phyloP scores from a whole-genome alignment of 2,888 invertebrate genomes.

The Petrolisthes manimaculis region DNA sequence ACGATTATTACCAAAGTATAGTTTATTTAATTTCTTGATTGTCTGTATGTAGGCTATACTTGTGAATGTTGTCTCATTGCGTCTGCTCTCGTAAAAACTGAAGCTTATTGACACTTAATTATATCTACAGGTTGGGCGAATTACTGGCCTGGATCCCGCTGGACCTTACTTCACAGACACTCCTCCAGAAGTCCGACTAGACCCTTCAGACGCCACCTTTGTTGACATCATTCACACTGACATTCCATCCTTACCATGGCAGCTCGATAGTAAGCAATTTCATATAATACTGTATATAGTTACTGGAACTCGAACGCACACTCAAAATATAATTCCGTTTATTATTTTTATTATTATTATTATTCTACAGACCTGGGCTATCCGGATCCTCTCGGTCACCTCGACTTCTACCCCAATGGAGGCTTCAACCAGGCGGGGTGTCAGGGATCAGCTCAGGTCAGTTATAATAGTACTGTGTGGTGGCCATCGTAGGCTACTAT shows the following conservation, averaged over 20 bases:
- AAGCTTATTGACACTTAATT: not conserved
- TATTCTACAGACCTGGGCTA: slow-evolving; percentile 78
- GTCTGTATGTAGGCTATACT: too few relatives aligned
- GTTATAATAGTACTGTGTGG: not conserved
- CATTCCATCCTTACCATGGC: slow-evolving; percentile 67
- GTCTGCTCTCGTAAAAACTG: not conserved
- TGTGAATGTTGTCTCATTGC: not conserved
- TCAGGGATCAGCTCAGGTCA: slow-evolving; percentile 23
- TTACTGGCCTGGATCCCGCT: slow-evolving; percentile 74
- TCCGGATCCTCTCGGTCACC: slow-evolving; percentile 84
- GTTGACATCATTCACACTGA: slow-evolving; percentile 70
- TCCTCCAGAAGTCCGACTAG: slow-evolving; percentile 68
- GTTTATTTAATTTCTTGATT: too few relatives aligned
- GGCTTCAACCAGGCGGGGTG: slow-evolving; percentile 85
- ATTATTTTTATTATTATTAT: slow-evolving; percentile 11
- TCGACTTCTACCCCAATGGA: slow-evolving; percentile 93
- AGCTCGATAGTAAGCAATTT: slow-evolving; percentile 36
- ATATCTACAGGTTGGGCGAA: slow-evolving; percentile 78
- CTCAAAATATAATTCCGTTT: too few relatives aligned
- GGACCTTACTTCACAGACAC: slow-evolving; percentile 69
- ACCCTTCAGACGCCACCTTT: slow-evolving; percentile 68
- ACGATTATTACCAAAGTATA: too few relatives aligned
- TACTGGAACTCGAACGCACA: not conserved
- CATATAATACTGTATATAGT: not conserved
- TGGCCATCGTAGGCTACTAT: too few relatives aligned